phyloP scores from a whole-genome alignment of 2,797 vertebrate genomes.

The Tragopan temminckii region DNA sequence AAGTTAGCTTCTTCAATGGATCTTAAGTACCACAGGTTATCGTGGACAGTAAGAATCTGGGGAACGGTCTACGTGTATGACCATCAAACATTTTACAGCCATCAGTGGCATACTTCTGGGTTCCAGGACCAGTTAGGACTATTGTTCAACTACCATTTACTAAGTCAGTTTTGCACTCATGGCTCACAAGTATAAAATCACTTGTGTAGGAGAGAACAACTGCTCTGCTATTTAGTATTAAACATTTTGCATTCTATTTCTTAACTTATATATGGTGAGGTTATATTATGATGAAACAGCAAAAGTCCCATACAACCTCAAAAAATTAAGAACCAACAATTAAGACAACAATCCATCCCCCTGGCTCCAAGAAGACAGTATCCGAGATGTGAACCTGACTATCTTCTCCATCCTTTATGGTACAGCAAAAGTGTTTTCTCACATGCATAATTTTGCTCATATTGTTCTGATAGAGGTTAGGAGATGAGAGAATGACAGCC shows the following conservation, averaged over 20 bases:
- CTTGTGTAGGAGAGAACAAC: not conserved
- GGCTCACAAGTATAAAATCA: not conserved
- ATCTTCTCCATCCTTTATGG: not conserved
- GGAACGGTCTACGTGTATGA: not conserved
- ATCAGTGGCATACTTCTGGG: not conserved
- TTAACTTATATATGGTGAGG: not conserved
- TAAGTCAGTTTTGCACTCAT: not conserved
- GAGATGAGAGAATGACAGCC: not conserved
- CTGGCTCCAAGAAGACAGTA: not conserved
- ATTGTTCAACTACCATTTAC: not conserved
- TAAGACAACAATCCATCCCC: not conserved
- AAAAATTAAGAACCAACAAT: not conserved
- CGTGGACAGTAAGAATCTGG: not conserved
- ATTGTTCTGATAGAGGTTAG: not conserved
- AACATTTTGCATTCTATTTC: not conserved
- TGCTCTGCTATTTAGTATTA: not conserved
- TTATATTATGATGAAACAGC: not conserved
- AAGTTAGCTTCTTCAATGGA: not conserved
- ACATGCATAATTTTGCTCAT: not conserved
- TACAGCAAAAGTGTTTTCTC: not conserved
- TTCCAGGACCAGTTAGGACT: not conserved
- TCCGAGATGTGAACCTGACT: not conserved
- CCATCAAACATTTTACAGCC: not conserved
- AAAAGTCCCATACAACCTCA: not conserved
- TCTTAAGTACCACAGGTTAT: not conserved